Evolutionary conservation across 2,888 invertebrate genomes (phyloP), one percentile per base, ranked within the genome.

Genomic region (Molorchus minor): DNA sequence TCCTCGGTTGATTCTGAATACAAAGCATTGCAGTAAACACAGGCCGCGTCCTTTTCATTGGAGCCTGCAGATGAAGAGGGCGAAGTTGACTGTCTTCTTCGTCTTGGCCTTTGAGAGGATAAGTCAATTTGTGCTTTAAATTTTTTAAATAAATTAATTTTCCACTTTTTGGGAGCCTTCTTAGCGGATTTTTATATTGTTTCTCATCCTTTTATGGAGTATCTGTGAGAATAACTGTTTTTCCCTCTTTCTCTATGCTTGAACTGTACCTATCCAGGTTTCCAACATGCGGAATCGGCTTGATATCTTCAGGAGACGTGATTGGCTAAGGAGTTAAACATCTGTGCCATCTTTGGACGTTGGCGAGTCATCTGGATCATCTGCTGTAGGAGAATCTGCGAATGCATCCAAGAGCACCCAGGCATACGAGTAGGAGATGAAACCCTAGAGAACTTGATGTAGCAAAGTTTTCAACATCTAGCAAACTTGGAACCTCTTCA

Each of bases 1-100:
- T 33, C 47, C 17, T 46, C 33, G 20, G 3, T 30, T 17, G 47
- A 46, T 19, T 46, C n/a, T 35, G 33, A 46, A 33, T 35, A 46
- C 4, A 35, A n/a, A 16, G 29, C 33, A 33, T 35, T 20, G 35
- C 47, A 46, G 13, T 46, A 46, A 35, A 46, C 16, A 15, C 47
- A 46, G 17, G n/a, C 47, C 2, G 33, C 33, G 33, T 46, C 47
- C 15, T 46, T 30, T 46, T 46, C 46, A 33, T 41, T 41, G 41
- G 20, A 41, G 20, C 12, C 41, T 41, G 20, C 41, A 21, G 21
- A 21, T 12, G 43, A 43, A 21, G 21, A 21, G 21, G 43, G 15
- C n/a, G 21, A n/a, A 15, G 17, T 5, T 8, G 41, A 41, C 8
- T 41, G 19, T 19, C 19, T 19, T 17, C 19, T 19, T 41, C 19